Percentiles rank a stretch among this genome's conserved stretches.
Evolutionary conservation across 2,113 vertebrate genomes (phyloP).

Genomic region (Cyphomyrus discorhynchus): DNA sequence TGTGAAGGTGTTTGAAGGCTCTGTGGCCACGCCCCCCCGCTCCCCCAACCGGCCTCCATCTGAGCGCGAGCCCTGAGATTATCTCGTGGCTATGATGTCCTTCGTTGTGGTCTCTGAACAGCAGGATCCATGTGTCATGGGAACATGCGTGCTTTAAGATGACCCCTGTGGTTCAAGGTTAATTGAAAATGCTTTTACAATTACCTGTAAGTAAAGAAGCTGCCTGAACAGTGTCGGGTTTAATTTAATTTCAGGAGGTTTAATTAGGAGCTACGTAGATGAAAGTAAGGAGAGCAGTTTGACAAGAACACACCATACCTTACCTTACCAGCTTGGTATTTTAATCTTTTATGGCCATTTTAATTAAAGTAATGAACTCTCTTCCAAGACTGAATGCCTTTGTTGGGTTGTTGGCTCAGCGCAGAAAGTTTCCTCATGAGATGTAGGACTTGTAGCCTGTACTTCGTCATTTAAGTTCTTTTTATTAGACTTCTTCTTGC

Average conservation of each 20-base stretch:
- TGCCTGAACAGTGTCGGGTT: not conserved
- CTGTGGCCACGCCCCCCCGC: not conserved
- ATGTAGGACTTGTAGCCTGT: not conserved
- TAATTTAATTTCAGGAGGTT: slow-evolving; percentile 15
- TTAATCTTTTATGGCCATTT: slow-evolving; percentile 1
- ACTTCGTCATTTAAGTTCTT: not conserved
- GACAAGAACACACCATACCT: not conserved
- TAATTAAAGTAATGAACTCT: not conserved
- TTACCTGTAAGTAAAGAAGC: not conserved
- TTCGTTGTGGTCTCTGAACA: not conserved
- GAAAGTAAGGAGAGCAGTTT: not conserved
- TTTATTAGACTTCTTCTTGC: not conserved
- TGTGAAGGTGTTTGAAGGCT: not conserved
- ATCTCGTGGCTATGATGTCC: not conserved
- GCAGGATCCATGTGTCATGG: not conserved
- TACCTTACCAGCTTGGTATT: not conserved
- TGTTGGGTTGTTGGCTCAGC: not conserved
- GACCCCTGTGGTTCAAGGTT: slow-evolving; percentile 12
- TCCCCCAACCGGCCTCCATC: not conserved
- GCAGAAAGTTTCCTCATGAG: not conserved
- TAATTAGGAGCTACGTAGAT: slow-evolving; percentile 10
- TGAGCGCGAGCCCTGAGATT: not conserved
- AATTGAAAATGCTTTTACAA: slow-evolving; percentile 12
- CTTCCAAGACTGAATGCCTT: not conserved
- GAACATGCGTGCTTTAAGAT: not conserved